Conservation (phyloP, 2,113 vertebrate genomes). For the Mus musculus region GRCm39 chr5:86998501-86999000, state of each 20-base stretch:
- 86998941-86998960: too few relatives aligned
- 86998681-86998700: not conserved
- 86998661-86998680: not conserved
- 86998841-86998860: not conserved
- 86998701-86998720: not conserved
- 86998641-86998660: not conserved
- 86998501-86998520: not conserved
- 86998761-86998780: not conserved
- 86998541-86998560: not conserved
- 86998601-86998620: not conserved
- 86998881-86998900: not conserved
- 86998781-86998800: not conserved
- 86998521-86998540: not conserved
- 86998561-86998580: not conserved
- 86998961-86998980: too few relatives aligned
- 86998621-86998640: not conserved
- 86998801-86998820: not conserved
- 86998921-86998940: too few relatives aligned
- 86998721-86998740: not conserved
- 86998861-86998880: not conserved
- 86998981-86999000: too few relatives aligned
- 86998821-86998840: not conserved
- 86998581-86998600: not conserved
- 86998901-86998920: too few relatives aligned
- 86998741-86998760: not conserved